Evolutionary conservation across 2,113 vertebrate genomes (phyloP), one percentile per base, ranked within the genome.

Genomic region (Callaeas wilsoni): DNA sequence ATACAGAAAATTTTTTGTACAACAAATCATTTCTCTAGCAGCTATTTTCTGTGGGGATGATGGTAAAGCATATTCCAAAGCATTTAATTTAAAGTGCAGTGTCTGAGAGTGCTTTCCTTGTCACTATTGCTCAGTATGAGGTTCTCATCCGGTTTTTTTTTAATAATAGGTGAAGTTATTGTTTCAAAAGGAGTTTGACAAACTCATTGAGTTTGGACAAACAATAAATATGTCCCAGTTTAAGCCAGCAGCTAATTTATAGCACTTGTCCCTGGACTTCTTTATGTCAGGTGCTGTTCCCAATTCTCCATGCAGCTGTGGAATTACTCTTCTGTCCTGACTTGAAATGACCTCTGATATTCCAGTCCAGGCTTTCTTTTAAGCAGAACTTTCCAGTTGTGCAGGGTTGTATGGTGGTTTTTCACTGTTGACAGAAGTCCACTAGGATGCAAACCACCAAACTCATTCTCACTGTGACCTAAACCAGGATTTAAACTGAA

Each of bases 401-500:
- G 57, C 37, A 62, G 53, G 42, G 59, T 19, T 76, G 29, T 76
- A 2, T 42, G 55, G 81, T 73, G 84, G 67, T 82, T 95, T 96
- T 76, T 76, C 81, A 50, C 25, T 95, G 78, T 73, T 91, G 91
- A 85, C 63, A 91, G 70, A 95, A 90, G 87, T 95, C 70, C 78
- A 39, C 74, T 55, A 90, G 78, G 91, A 83, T 93, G 75, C 64
- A 95, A 96, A 91, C 89, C 93, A 77, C 90, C 16, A 9, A 90
- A 83, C 33, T 93, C 70, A 49, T 91, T 91, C 93, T 93, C 87
- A 76, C 78, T 88, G 75, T 95, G 82, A 94, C 91, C 87, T 87
- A 94, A 96, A 91, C 84, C 74, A 95, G 91, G 74, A 91, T 73
- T 91, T 93, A 76, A 93, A 70, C 65, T 85, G 56, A 91, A 79